Percentiles rank a stretch among this genome's conserved stretches.
Evolutionary conservation across 1,140 invertebrate species (phyloP).

Genomic region (Bombyx mori): DNA sequence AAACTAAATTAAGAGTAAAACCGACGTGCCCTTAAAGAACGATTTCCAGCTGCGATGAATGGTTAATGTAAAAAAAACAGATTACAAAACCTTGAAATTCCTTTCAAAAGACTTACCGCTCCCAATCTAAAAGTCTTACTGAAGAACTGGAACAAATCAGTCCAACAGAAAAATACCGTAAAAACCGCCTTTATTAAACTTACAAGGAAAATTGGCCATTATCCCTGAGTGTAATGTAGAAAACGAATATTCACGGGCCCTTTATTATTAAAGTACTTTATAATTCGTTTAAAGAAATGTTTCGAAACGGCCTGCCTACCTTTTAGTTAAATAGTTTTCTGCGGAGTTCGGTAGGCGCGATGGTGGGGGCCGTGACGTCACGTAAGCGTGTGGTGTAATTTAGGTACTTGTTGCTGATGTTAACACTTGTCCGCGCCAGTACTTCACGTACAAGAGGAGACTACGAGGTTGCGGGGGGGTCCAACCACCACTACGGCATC

Average conservation of each 20-base stretch:
- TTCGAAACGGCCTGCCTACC: conserved; percentile 42
- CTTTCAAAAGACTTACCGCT: no score
- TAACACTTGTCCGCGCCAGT: neutral
- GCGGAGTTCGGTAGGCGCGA: conserved; percentile 11
- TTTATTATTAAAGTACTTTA: conserved; percentile 32
- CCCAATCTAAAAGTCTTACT: no score
- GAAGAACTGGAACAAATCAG: no score
- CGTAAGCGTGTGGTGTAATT: conserved; percentile 12
- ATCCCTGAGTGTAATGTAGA: conserved; percentile 24
- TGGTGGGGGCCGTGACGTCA: conserved; percentile 13
- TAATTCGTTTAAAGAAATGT: conserved; percentile 45
- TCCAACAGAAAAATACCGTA: no score
- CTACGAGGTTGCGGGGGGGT: no score
- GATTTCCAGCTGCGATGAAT: no score
- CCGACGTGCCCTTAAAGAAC: no score
- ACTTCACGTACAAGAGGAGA: no score
- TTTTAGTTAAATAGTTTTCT: conserved; percentile 38
- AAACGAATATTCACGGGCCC: conserved; percentile 22
- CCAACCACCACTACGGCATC: no score
- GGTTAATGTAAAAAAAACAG: no score
- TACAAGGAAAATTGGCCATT: conserved; percentile 19
- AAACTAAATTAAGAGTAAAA: no score
- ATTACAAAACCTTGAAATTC: no score
- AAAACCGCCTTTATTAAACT: conserved; percentile 3
- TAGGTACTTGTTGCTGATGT: neutral